These are phyloP conservation scores for Gymnarchus niloticus DNA, from an alignment of 2,113 vertebrate genomes.

Conservation along the genomic window DNA sequence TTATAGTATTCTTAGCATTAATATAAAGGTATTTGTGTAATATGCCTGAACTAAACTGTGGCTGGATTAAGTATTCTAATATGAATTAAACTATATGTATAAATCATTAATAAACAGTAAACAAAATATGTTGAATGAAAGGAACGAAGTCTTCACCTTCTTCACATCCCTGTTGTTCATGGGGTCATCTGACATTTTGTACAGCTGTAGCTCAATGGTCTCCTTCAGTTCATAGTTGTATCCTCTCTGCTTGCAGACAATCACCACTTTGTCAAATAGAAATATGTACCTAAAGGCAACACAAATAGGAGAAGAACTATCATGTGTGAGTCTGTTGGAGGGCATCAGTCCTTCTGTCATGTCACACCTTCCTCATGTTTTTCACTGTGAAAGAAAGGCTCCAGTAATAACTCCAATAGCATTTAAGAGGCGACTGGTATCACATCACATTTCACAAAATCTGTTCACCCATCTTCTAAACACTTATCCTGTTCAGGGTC, in stretches of 20 bases:
- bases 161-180: slow-evolving; percentile 93
- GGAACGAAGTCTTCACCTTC: slow-evolving; percentile 66
- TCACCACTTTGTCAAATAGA: slow-evolving; percentile 96
- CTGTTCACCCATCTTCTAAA: too few relatives aligned
- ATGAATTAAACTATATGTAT: not conserved
- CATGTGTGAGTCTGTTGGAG: not conserved
- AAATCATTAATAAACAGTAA: not conserved
- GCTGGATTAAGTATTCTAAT: not conserved
- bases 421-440: too few relatives aligned
- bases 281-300: slow-evolving; percentile 87
- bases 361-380: too few relatives aligned
- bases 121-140: not conserved
- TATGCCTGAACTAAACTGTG: not conserved
- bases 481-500: too few relatives aligned
- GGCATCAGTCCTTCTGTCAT: too few relatives aligned
- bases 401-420: not conserved
- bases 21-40: not conserved
- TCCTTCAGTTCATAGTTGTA: slow-evolving; percentile 95
- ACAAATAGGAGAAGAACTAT: slow-evolving; percentile 7
- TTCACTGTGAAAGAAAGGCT: not conserved
- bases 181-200: slow-evolving; percentile 93
- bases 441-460: too few relatives aligned
- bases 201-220: slow-evolving; percentile 84
- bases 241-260: slow-evolving; percentile 91
- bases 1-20: not conserved